Conservation (phyloP, 1,140 invertebrate genomes). For the Neoseiulus cucumeris region DNA sequence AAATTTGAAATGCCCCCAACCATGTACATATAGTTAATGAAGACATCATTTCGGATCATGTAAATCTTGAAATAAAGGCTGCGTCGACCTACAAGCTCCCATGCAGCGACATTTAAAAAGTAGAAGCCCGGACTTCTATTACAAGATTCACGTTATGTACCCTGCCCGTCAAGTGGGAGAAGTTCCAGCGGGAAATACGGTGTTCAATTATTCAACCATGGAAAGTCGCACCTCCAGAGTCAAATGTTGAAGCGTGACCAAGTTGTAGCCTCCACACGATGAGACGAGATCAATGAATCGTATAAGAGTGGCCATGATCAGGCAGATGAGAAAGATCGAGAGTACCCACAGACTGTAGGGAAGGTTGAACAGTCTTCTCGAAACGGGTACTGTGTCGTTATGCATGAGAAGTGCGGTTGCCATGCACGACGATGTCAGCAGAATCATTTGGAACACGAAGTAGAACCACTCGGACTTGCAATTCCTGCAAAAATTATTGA, state of each 20-base stretch:
- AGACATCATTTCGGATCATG: too few species aligned
- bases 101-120: too few species aligned
- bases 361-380: background rate
- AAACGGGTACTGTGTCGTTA: background rate
- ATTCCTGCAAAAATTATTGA: constrained; percentile 4
- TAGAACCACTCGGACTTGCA: constrained; percentile 10
- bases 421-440: constrained; percentile 1
- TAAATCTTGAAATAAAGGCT: too few species aligned
- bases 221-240: background rate
- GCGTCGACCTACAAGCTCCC: too few species aligned
- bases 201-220: background rate
- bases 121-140: too few species aligned
- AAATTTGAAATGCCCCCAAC: too few species aligned
- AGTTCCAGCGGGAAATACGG: too few species aligned
- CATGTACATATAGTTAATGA: too few species aligned
- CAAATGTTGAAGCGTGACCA: constrained; percentile 5
- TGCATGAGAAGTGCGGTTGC: background rate
- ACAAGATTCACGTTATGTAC: too few species aligned
- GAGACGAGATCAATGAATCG: background rate
- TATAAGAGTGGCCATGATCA: background rate
- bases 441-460: constrained; percentile 1
- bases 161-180: too few species aligned
- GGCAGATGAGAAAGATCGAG: background rate
- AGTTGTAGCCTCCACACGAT: background rate
- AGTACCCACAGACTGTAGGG: constrained; percentile 2